Evolutionary conservation across 2,888 invertebrate genomes (phyloP).

Genomic region (Ischnura elegans): DNA sequence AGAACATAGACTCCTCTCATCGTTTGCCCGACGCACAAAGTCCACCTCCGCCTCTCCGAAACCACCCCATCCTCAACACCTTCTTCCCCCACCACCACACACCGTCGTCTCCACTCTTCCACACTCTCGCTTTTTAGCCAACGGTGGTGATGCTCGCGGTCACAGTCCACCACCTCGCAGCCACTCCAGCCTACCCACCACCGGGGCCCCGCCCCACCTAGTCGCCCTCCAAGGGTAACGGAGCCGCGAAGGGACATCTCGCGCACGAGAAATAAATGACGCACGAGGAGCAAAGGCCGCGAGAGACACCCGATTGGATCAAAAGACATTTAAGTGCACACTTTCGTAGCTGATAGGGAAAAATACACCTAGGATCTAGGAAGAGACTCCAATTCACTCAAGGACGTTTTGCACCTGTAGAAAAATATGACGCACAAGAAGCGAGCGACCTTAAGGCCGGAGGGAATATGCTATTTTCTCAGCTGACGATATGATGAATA

Average conservation of each 20-base stretch:
- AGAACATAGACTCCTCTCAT: slow-evolving; percentile 36
- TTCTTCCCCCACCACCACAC: background rate
- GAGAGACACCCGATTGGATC: too few relatives aligned
- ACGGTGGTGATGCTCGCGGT: background rate
- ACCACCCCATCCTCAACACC: background rate
- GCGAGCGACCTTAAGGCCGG: too few relatives aligned
- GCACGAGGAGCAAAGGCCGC: background rate
- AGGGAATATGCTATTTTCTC: too few relatives aligned
- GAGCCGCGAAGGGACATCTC: background rate
- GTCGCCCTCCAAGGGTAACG: slow-evolving; percentile 48
- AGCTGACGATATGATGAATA: too few relatives aligned
- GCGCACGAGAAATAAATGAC: background rate
- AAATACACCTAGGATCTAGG: too few relatives aligned
- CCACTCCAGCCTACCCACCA: background rate
- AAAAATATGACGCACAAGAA: too few relatives aligned
- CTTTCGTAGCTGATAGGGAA: too few relatives aligned
- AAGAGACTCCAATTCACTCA: too few relatives aligned
- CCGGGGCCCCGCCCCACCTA: background rate
- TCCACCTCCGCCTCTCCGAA: slow-evolving; percentile 24
- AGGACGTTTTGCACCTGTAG: too few relatives aligned
- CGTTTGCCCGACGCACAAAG: background rate
- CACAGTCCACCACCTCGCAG: background rate
- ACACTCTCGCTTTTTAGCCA: slow-evolving; percentile 18
- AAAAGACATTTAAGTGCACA: too few relatives aligned
- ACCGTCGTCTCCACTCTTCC: too few relatives aligned